These are phyloP conservation scores for Lanistes nyassanus DNA, from an alignment of 1,140 invertebrate genomes.

Conservation along the genomic window DNA sequence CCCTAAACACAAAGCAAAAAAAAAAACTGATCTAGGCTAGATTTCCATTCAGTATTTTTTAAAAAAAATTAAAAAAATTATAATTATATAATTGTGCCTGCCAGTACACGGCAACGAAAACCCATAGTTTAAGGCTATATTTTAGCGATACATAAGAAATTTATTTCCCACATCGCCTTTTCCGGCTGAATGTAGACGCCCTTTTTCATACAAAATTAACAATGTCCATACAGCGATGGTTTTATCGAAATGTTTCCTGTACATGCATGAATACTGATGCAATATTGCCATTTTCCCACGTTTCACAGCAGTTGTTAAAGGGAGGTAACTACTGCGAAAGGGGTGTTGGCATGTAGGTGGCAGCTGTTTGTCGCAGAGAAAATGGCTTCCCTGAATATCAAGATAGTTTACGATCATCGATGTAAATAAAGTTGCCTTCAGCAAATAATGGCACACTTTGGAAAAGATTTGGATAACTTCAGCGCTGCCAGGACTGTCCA, in stretches of 20 bases:
- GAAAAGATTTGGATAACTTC: slow-evolving; percentile 50
- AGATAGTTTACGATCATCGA: neutral
- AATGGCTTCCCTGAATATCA: neutral
- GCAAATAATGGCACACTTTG: slow-evolving; percentile 56
- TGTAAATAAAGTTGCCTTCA: neutral
- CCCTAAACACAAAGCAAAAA: no score
- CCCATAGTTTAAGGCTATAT: no score
- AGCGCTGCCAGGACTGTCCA: slow-evolving; percentile 47
- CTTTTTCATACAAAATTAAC: neutral
- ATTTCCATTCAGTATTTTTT: no score
- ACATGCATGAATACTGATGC: neutral
- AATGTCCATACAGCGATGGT: neutral
- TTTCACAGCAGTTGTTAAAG: neutral
- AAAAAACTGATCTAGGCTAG: no score
- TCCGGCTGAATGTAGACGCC: neutral
- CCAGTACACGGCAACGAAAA: no score
- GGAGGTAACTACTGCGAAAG: slow-evolving; percentile 12
- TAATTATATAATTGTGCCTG: no score
- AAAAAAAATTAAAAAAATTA: no score
- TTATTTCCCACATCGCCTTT: no score
- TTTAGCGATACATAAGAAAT: no score
- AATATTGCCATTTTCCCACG: neutral
- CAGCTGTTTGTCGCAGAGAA: slow-evolving; percentile 2
- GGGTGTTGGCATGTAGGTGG: slow-evolving; percentile 15
- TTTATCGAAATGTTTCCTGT: neutral